Evolutionary conservation across 2,797 vertebrate genomes (phyloP).

Genomic region (Acomys russatus): DNA sequence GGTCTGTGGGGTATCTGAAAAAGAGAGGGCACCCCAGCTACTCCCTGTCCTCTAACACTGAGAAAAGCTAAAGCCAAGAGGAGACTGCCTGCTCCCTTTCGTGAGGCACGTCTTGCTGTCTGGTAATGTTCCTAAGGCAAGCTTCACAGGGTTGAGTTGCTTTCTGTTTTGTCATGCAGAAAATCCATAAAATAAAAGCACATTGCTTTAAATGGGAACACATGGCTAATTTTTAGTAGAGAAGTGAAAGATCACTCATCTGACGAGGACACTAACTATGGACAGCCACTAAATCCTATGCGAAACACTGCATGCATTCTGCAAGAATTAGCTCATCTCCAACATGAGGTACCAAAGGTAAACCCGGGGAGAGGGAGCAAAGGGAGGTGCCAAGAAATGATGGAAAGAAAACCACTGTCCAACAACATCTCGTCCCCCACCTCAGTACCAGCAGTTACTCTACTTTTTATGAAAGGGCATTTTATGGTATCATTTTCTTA

Average conservation of each 20-base stretch:
- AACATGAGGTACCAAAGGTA: conserved; percentile 74
- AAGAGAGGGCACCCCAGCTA: background rate
- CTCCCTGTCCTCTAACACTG: background rate
- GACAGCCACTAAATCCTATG: conserved; percentile 80
- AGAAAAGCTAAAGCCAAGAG: background rate
- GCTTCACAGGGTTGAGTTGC: conserved; percentile 77
- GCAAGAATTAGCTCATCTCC: conserved; percentile 86
- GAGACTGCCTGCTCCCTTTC: background rate
- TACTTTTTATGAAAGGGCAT: conserved; percentile 44
- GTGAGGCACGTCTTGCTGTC: background rate
- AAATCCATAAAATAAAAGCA: conserved; percentile 78
- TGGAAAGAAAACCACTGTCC: conserved; percentile 40
- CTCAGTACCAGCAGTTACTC: conserved; percentile 17
- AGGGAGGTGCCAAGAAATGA: conserved; percentile 57
- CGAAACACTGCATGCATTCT: conserved; percentile 67
- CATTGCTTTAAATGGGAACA: conserved; percentile 80
- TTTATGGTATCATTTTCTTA: conserved; percentile 51
- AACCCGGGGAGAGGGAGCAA: conserved; percentile 13
- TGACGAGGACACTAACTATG: conserved; percentile 82
- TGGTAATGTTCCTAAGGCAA: conserved; percentile 77
- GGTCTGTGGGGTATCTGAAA: background rate
- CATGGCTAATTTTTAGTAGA: conserved; percentile 76
- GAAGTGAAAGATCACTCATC: conserved; percentile 81
- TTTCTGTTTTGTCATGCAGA: conserved; percentile 68
- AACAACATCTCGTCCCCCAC: background rate